Base-by-base conservation (phyloP, 2,888 invertebrate species). In the Portevinia maculata region DNA sequence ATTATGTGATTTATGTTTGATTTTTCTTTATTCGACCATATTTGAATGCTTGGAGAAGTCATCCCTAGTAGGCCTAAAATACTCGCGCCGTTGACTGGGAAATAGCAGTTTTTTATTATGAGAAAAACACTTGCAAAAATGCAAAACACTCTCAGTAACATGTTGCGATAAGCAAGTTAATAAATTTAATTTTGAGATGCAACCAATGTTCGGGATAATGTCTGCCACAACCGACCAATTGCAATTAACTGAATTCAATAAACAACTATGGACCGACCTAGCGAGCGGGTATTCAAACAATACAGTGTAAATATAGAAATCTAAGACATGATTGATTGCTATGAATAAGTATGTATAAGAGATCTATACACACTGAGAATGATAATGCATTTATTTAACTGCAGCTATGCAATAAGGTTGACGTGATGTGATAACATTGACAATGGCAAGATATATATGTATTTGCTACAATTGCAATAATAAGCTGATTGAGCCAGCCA, bases 11-110 rank as follows among this genome's bases (percentile, higher is more conserved):
- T 7, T 30, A 13, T 21, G 9, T 34, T 17, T 52, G 0, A 19
- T 21, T 17, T 79, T 67, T 0, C 28, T 78, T 24, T 3, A 24
- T 2, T 24, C 24, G 44, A 81, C 86, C 87, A 87, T 32, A 87
- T 85, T 50, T 86, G 86, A 79, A 85, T 79, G 62, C 87, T 87
- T n/a, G 86, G 85, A 3, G 87, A 87, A 4, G 86, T 84, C 60
- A 86, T 74, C 32, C 84, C 87, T 59, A 87, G 62, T 17, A 88
- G 11, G 7, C 85, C 85, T 11, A 87, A 60, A 30, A 87, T 87
- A 76, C 87, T 86, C 0, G 83, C 86, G 4, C 65, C 46, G n/a
- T 50, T n/a, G 1, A 57, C 59, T 28, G 17, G 1, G 3, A 6
- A 11, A n/a, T 2, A 1, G 24, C 5, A 17, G 7, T 28, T n/a